phyloP scores from a whole-genome alignment of 2,888 invertebrate species.

The Boloria selene region DNA sequence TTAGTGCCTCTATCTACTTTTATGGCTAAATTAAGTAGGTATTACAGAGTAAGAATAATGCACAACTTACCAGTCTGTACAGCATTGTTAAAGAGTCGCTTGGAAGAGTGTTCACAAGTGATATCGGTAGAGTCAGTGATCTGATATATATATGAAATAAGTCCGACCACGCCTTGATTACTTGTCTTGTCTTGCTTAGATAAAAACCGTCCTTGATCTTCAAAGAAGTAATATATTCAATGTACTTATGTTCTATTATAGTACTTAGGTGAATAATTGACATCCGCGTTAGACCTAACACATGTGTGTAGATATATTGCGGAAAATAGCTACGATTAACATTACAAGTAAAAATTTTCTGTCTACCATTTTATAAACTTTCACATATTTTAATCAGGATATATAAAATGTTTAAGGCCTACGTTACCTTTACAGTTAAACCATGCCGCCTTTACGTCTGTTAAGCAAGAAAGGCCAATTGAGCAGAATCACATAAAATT shows the following conservation, averaged over 20 bases:
- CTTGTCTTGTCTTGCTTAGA: constrained; percentile 52
- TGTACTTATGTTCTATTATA: constrained; percentile 46
- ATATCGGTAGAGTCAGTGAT: constrained; percentile 52
- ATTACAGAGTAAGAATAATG: neutral
- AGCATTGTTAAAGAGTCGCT: constrained; percentile 68
- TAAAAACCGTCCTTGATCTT: constrained; percentile 80
- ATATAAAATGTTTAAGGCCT: neutral
- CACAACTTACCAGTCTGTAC: constrained; percentile 70
- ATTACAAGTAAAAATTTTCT: too few relatives aligned
- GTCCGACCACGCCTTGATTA: constrained; percentile 67
- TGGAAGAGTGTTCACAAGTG: constrained; percentile 68
- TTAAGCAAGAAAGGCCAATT: too few relatives aligned
- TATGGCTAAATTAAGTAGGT: neutral
- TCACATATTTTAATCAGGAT: neutral
- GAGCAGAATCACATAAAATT: too few relatives aligned
- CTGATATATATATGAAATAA: constrained; percentile 61
- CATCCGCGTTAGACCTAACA: constrained; percentile 56
- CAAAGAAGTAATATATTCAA: constrained; percentile 61
- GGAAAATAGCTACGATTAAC: neutral
- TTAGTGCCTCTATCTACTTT: too few relatives aligned
- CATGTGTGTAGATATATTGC: constrained; percentile 15
- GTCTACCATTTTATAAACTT: neutral
- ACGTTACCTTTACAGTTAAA: too few relatives aligned
- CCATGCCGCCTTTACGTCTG: too few relatives aligned
- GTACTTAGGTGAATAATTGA: constrained; percentile 51